These are phyloP conservation scores for Cetonia aurata DNA, from an alignment of 2,888 invertebrate genomes.

Conservation along the genomic window DNA sequence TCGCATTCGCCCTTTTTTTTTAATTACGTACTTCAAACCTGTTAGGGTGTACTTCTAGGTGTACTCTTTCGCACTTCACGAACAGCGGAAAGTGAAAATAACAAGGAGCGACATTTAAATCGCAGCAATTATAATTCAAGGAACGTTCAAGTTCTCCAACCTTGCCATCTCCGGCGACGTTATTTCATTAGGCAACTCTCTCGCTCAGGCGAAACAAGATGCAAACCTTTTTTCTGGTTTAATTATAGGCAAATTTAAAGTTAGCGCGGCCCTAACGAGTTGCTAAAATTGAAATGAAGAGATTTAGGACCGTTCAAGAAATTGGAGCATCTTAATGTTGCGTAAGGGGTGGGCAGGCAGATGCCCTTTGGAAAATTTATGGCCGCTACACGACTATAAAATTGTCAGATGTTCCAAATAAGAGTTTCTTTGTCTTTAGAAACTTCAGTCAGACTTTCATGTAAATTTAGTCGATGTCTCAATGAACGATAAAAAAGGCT, in stretches of 20 bases:
- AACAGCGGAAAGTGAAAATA: constrained; percentile 17
- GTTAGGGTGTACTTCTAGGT: too few species aligned
- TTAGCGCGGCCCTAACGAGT: not conserved
- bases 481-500: too few species aligned
- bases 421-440: too few species aligned
- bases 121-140: constrained; percentile 22
- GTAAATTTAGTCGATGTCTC: too few species aligned
- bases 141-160: not conserved
- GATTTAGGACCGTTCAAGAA: not conserved
- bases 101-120: constrained; percentile 17
- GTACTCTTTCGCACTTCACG: not conserved
- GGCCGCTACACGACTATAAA: not conserved
- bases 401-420: not conserved
- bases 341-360: not conserved
- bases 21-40: constrained; percentile 1
- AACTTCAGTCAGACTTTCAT: too few species aligned
- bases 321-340: not conserved
- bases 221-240: constrained; percentile 9
- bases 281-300: not conserved
- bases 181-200: constrained; percentile 26
- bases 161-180: not conserved
- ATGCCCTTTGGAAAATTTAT: not conserved
- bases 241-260: constrained; percentile 27
- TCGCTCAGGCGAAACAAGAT: not conserved
- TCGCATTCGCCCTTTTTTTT: not conserved